phyloP scores from a whole-genome alignment of 1,140 invertebrate genomes.

The Antheraea mylitta region DNA sequence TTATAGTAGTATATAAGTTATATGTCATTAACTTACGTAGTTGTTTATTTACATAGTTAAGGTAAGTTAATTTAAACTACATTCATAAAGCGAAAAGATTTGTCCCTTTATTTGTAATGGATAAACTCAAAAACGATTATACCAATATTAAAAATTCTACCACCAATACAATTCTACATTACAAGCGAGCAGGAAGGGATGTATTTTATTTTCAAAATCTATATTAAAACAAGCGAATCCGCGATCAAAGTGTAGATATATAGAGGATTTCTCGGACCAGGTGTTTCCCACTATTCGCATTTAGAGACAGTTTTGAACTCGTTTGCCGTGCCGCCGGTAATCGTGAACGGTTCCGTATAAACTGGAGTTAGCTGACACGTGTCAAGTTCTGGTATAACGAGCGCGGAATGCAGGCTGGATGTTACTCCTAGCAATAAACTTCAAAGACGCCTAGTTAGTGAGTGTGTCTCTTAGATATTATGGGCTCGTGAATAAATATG shows the following conservation, averaged over 20 bases:
- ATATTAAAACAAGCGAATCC: too few relatives aligned
- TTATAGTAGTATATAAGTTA: too few relatives aligned
- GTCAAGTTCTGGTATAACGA: conserved; percentile 37
- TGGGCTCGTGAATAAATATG: not conserved
- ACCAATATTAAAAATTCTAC: too few relatives aligned
- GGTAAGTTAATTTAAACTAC: too few relatives aligned
- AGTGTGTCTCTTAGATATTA: not conserved
- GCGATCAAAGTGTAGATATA: not conserved
- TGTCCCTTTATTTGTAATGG: too few relatives aligned
- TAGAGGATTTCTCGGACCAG: not conserved
- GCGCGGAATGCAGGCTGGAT: conserved; percentile 8
- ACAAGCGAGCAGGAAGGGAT: too few relatives aligned
- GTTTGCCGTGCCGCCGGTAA: conserved; percentile 4
- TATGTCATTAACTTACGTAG: too few relatives aligned
- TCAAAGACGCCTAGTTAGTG: conserved; percentile 20
- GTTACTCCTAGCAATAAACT: conserved; percentile 37
- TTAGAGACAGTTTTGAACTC: not conserved
- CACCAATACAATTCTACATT: too few relatives aligned
- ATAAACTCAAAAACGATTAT: too few relatives aligned
- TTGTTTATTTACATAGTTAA: too few relatives aligned
- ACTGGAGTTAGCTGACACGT: conserved; percentile 39
- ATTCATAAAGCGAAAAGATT: too few relatives aligned
- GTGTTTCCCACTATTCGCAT: not conserved
- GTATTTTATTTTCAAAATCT: too few relatives aligned
- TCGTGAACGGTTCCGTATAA: conserved; percentile 16